A percentile compares a stretch with the other conserved stretches of the same genome.
Evolutionary conservation across 2,888 invertebrate species (phyloP).

Genomic region (Endotricha flammealis): DNA sequence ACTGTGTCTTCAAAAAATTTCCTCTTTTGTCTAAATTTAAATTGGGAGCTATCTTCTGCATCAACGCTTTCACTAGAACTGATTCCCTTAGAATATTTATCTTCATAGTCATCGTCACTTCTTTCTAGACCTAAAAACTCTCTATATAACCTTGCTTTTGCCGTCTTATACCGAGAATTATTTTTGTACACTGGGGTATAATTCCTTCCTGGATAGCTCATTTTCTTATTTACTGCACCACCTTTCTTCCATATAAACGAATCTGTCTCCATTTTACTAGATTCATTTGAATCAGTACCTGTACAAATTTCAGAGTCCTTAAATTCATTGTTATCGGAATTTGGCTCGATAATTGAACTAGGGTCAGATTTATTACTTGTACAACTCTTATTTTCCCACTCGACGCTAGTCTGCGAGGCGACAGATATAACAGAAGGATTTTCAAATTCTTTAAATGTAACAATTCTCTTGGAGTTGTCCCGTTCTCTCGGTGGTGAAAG

Average conservation of each 20-base stretch:
- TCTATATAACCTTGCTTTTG: slow-evolving; percentile 36
- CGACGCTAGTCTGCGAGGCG: slow-evolving; percentile 22
- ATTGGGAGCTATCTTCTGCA: slow-evolving; percentile 19
- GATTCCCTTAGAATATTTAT: slow-evolving; percentile 22
- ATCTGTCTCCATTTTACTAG: slow-evolving; percentile 44
- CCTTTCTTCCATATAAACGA: slow-evolving; percentile 48
- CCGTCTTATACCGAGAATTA: slow-evolving; percentile 32
- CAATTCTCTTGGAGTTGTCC: slow-evolving; percentile 43
- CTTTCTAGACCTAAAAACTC: slow-evolving; percentile 40
- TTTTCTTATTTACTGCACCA: slow-evolving; percentile 19
- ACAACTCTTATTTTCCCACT: slow-evolving; percentile 19
- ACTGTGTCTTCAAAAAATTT: slow-evolving; percentile 31
- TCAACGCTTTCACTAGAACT: slow-evolving; percentile 31
- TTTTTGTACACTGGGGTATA: slow-evolving; percentile 42
- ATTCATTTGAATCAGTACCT: slow-evolving; percentile 43
- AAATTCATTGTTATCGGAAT: slow-evolving; percentile 21
- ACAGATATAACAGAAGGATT: slow-evolving; percentile 19
- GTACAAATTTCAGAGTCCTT: slow-evolving; percentile 25
- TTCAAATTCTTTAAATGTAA: slow-evolving; percentile 48
- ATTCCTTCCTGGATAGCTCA: slow-evolving; percentile 25
- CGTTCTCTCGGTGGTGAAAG: slow-evolving; percentile 57
- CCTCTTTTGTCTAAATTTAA: slow-evolving; percentile 26
- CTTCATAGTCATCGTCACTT: slow-evolving; percentile 14
- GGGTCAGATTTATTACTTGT: slow-evolving; percentile 13
- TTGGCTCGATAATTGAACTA: slow-evolving; percentile 20